Conservation (phyloP, 37 sponge, comb jelly and placozoan genomes). For the Oopsacas minuta region DNA sequence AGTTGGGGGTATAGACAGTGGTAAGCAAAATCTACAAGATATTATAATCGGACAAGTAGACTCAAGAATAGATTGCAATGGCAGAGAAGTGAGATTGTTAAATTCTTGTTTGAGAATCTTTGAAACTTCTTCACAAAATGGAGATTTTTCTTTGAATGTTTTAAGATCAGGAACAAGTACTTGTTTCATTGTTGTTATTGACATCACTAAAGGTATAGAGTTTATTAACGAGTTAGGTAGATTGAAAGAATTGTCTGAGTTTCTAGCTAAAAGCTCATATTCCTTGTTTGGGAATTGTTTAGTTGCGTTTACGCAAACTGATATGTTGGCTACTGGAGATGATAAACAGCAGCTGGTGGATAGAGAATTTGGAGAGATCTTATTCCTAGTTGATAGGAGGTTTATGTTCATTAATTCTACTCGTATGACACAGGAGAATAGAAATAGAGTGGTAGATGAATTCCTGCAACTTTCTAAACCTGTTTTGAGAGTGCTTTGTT, state of each 20-base stretch:
- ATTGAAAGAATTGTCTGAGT: not conserved
- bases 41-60: not conserved
- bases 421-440: not conserved
- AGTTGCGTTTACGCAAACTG: not conserved
- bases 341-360: not conserved
- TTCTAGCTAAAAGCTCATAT: not conserved
- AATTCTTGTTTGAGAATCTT: too few species aligned
- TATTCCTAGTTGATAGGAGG: not conserved
- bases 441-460: not conserved
- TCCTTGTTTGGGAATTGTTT: not conserved
- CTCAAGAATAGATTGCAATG: not conserved
- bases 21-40: not conserved
- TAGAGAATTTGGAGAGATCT: not conserved
- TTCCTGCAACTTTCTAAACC: not conserved
- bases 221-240: not conserved
- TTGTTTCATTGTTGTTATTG: not conserved
- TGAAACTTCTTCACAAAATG: not conserved
- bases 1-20: not conserved
- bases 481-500: not conserved
- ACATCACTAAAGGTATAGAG: not conserved
- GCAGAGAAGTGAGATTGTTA: not conserved
- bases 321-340: not conserved
- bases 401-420: not conserved
- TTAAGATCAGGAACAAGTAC: not conserved
- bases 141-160: not conserved